Evolutionary conservation across 2,113 vertebrate genomes (phyloP).

Genomic region (Boleophthalmus pectinirostris): DNA sequence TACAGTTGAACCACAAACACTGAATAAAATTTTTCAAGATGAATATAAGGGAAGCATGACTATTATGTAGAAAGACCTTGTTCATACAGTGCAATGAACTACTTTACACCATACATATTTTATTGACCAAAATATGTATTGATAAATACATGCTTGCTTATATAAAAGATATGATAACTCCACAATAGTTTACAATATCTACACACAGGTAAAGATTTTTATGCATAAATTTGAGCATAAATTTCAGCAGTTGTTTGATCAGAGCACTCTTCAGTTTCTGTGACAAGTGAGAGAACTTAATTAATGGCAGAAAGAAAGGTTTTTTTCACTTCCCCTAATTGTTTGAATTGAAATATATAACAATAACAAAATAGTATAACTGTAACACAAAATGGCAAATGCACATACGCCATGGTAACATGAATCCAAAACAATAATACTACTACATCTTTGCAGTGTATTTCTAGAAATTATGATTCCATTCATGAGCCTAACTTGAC

Average conservation of each 20-base stretch:
- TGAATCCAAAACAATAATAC: too few relatives aligned
- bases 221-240: not conserved
- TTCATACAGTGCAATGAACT: too few relatives aligned
- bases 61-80: not conserved
- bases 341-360: not conserved
- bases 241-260: not conserved
- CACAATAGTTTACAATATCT: not conserved
- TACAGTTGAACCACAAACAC: not conserved
- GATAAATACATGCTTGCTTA: too few relatives aligned
- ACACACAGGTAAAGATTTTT: not conserved
- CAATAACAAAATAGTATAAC: not conserved
- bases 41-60: too few relatives aligned
- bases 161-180: not conserved
- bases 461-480: too few relatives aligned
- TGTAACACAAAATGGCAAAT: too few relatives aligned
- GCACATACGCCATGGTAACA: too few relatives aligned
- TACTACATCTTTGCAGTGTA: too few relatives aligned
- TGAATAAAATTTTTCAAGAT: not conserved
- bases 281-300: not conserved
- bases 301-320: not conserved
- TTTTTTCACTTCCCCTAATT: not conserved
- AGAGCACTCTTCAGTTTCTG: not conserved
- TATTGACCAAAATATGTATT: too few relatives aligned
- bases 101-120: too few relatives aligned
- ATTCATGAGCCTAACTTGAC: too few relatives aligned